These are phyloP conservation scores for Enteromius afrohamiltoni DNA, from an alignment of 2,797 vertebrate species.

Conservation along the genomic window DNA sequence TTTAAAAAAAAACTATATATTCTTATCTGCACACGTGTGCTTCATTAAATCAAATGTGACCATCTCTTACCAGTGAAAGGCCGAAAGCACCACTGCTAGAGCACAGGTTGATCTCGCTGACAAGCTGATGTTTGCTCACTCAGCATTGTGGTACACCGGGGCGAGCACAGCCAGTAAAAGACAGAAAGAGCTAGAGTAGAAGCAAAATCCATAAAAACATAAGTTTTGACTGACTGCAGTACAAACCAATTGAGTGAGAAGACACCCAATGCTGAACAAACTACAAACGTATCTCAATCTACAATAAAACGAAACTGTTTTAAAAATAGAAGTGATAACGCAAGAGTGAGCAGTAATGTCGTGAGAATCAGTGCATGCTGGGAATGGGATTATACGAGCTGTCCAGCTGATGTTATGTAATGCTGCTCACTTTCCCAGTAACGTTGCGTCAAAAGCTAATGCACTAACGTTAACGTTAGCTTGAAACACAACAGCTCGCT, in stretches of 20 bases:
- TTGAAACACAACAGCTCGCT: neutral
- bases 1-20: neutral
- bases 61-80: constrained; percentile 45
- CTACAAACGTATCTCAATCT: neutral
- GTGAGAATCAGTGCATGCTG: neutral
- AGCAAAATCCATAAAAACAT: constrained; percentile 13
- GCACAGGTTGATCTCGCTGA: constrained; percentile 44
- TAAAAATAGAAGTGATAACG: neutral
- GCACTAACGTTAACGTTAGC: neutral
- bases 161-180: constrained; percentile 5
- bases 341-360: neutral
- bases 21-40: neutral
- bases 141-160: constrained; percentile 48
- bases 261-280: neutral
- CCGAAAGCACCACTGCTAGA: constrained; percentile 43
- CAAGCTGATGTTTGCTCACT: constrained; percentile 28
- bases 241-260: neutral
- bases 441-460: neutral
- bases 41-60: neutral
- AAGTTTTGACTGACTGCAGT: neutral
- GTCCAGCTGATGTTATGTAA: constrained; percentile 10
- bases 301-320: neutral
- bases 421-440: neutral
- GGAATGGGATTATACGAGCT: neutral
- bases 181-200: constrained; percentile 27